phyloP scores from a whole-genome alignment of 2,113 vertebrate species.

The Condylura cristata region DNA sequence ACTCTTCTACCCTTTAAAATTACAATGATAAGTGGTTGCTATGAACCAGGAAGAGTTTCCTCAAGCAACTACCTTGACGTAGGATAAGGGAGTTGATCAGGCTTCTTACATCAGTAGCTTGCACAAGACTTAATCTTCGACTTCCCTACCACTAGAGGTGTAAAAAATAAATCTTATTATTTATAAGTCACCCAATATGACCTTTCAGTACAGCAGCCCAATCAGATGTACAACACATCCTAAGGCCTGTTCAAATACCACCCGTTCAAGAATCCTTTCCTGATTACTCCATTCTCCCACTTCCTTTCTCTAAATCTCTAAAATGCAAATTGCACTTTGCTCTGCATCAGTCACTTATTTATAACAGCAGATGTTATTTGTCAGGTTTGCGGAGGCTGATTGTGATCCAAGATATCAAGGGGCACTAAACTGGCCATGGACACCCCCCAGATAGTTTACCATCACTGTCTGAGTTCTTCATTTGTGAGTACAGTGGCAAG shows the following conservation, averaged over 20 bases:
- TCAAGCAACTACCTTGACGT: not conserved
- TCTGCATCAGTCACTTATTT: not conserved
- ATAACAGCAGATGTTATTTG: not conserved
- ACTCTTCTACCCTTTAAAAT: not conserved
- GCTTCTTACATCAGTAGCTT: too few species aligned
- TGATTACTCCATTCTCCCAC: not conserved
- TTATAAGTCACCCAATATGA: not conserved
- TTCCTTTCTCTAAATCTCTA: slow-evolving; percentile 16
- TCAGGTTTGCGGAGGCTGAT: not conserved
- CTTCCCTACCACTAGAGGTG: not conserved
- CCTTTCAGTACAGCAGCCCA: not conserved
- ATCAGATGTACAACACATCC: not conserved
- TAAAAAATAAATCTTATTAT: not conserved
- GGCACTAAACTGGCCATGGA: too few species aligned
- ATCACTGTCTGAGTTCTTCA: too few species aligned
- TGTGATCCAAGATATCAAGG: too few species aligned
- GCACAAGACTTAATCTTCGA: not conserved
- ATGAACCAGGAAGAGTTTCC: not conserved
- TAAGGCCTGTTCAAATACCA: not conserved
- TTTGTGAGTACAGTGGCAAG: too few species aligned
- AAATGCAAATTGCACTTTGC: not conserved
- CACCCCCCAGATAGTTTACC: too few species aligned
- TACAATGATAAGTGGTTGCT: not conserved
- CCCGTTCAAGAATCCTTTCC: not conserved
- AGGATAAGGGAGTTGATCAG: too few species aligned